Evolutionary conservation across 2,113 vertebrate species (phyloP).

Genomic region (cattle (Bos taurus)): DNA sequence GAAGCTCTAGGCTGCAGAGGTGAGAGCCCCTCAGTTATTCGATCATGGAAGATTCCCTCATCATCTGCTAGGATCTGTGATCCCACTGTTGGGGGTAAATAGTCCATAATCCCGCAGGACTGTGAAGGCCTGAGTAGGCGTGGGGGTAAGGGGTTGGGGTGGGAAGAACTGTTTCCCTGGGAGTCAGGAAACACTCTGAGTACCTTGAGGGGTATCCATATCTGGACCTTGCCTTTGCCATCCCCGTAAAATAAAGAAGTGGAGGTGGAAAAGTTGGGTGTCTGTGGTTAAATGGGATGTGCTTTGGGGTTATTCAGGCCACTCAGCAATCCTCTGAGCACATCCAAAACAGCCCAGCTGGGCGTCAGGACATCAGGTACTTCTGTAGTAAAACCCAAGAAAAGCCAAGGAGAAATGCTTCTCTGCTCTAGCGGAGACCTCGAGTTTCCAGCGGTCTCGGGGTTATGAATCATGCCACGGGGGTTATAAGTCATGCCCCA

Average conservation of each 20-base stretch:
- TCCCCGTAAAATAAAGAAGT: background rate
- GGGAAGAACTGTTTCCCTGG: background rate
- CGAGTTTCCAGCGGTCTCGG: background rate
- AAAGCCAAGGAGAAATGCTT: background rate
- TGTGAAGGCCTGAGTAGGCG: background rate
- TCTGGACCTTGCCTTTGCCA: background rate
- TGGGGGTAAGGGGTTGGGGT: background rate
- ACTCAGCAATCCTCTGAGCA: background rate
- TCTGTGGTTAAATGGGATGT: background rate
- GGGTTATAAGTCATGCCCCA: background rate
- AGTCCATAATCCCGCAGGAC: no score
- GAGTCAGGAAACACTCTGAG: background rate
- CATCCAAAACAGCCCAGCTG: background rate
- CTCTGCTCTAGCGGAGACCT: background rate
- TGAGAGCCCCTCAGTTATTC: background rate
- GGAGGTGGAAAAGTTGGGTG: no score
- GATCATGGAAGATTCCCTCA: background rate
- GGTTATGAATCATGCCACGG: background rate
- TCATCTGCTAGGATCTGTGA: background rate
- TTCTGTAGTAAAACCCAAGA: background rate
- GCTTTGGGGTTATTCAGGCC: background rate
- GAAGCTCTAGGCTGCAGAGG: background rate
- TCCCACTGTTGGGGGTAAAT: background rate
- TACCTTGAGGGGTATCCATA: background rate
- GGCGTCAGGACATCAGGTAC: background rate